Evolutionary conservation across 2,797 vertebrate genomes (phyloP), one percentile per base, ranked within the genome.

Genomic region (Nothura maculosa): DNA sequence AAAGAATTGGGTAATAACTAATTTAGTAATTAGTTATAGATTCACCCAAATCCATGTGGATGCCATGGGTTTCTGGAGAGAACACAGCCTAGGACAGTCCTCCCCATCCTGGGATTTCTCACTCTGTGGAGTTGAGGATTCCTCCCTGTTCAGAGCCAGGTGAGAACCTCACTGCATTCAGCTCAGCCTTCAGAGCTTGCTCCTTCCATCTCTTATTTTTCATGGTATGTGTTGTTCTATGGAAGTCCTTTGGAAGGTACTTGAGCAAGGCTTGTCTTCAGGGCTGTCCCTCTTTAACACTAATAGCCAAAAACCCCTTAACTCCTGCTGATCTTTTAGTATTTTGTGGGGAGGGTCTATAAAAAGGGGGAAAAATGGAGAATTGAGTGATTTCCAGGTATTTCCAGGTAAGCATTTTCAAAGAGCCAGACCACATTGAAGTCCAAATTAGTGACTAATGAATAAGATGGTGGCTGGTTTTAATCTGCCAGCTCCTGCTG

Each of bases 141-240:
- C 76, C 45, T 21, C 11, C 79, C 40, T 67, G 10, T 63, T 76
- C 10, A 57, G 15, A 40, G 67, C 13, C 30, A 42, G 22, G 5
- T 43, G 58, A 55, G 73, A 54, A 80, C 24, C 13, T 3, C 20
- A n/a, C 45, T 54, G 27, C 40, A 10, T 0, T 0, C 17, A 47
- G 25, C 61, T 81, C 3, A 11, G 22, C 22, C 61, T 61, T 57
- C 13, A 47, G 57, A 82, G 43, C 78, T 77, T 40, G 38, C 48
- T 82, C 19, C 57, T 70, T 70, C 28, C 28, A 22, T 24, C 15
- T 50, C n/a, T 34, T 40, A 8, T 8, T 72, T 85, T 55, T 43
- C 38, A 30, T 0, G 40, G n/a, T 27, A 4, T 8, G 3, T 64
- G 42, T 9, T 70, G 24, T 45, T 55, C 34, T 74, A 1, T 50